Conservation (phyloP, 2,797 vertebrate species). For the Potorous gilbertii region DNA sequence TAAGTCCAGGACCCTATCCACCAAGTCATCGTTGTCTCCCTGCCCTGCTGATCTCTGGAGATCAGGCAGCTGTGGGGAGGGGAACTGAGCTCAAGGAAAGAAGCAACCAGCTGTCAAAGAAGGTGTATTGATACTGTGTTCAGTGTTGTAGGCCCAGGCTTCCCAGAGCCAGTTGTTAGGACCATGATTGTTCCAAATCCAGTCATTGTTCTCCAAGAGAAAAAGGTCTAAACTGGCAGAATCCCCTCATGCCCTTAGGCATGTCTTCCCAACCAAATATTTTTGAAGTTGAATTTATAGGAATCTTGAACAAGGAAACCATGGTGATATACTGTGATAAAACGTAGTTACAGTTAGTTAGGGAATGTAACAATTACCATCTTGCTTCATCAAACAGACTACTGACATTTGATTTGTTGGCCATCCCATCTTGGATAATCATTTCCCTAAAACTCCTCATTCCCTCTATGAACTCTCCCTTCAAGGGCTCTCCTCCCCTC, state of each 20-base stretch:
- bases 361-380: neutral
- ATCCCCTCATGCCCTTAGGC: neutral
- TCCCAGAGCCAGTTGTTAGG: neutral
- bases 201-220: neutral
- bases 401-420: neutral
- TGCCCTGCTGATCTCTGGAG: neutral
- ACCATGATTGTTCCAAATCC: neutral
- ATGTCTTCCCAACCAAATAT: neutral
- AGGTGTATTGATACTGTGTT: neutral
- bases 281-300: neutral
- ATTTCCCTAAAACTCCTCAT: neutral
- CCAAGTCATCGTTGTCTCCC: neutral
- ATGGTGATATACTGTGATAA: neutral
- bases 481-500: neutral
- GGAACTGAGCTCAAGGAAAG: neutral
- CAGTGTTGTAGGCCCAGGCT: neutral
- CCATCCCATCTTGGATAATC: neutral
- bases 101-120: neutral
- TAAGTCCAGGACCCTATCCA: neutral
- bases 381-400: neutral
- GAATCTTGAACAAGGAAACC: neutral
- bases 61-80: neutral
- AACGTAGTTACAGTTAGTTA: neutral
- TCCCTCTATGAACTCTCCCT: neutral
- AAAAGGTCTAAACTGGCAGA: neutral